Conservation (phyloP, 2,888 invertebrate genomes). For the Bhutanitis thaidina region DNA sequence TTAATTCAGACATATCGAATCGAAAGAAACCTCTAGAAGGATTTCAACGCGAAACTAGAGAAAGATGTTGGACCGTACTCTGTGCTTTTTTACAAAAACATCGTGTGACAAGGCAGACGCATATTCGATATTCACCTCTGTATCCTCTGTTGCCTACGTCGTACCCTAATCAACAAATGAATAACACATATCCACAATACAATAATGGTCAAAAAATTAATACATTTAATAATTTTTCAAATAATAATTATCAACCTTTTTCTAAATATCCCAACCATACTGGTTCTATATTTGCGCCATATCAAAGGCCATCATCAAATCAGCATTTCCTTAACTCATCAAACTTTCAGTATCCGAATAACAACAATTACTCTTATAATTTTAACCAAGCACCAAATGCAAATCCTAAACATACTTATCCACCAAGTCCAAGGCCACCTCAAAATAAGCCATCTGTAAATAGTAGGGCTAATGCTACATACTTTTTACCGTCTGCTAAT, state of each 20-base stretch:
- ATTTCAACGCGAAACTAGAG: neutral
- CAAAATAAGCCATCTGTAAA: slow-evolving; percentile 21
- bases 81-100: slow-evolving; percentile 15
- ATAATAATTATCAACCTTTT: neutral
- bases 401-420: slow-evolving; percentile 21
- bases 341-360: neutral
- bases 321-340: neutral
- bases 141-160: slow-evolving; percentile 40
- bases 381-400: slow-evolving; percentile 19
- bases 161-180: slow-evolving; percentile 1
- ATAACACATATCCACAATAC: slow-evolving; percentile 4
- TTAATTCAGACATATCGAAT: neutral
- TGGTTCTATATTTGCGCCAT: neutral
- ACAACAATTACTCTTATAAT: slow-evolving; percentile 26
- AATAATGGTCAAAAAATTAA: neutral
- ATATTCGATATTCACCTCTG: slow-evolving; percentile 25
- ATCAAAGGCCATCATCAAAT: neutral
- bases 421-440: slow-evolving; percentile 24
- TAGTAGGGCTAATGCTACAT: slow-evolving; percentile 3
- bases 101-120: slow-evolving; percentile 36
- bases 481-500: neutral
- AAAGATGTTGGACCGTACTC: neutral
- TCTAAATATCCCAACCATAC: neutral
- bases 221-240: neutral
- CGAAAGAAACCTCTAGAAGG: neutral